Evolutionary conservation across 2,888 invertebrate species (phyloP), one percentile per base, ranked within the genome.

Genomic region (Ornithoptera alexandrae): DNA sequence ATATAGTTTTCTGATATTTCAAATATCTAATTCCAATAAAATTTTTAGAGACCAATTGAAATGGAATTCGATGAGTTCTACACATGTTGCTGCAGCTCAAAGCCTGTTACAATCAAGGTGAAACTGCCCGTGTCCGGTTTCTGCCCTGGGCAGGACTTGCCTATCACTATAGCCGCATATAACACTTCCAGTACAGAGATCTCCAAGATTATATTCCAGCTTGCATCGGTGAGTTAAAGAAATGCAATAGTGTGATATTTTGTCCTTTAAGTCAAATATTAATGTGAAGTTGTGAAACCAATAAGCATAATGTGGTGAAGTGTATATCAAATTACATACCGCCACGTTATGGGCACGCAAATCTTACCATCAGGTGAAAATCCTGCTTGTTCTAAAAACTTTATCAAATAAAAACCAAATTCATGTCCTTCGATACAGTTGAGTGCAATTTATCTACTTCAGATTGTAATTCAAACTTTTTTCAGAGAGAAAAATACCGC

Each of bases 121-220:
- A 72, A 71, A 0, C 64, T 86, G 62, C 88, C 88, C 0, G 78
- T 78, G 22, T 75, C 80, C 0, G 89, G 86, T 4, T 87, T 80
- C 75, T 85, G 85, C 46, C 85, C 89, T 12, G 89, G 88, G 0
- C 84, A 86, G 72, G 24, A 20, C 15, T 77, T 89, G 20, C 86
- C 88, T 0, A 76, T 88, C 2, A 69, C 73, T 0, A 73, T 90
- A 0, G 68, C 76, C 1, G 83, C 81, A 0, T 59, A 78, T 0
- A 90, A 90, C 67, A 61, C 76, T 0, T 82, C 83, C 72, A 78
- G 62, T 6, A 73, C 80, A 1, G 88, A 90, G 73, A 77, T 90
- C 10, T 76, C 74, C 5, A 79, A 78, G 67, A 81, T 90, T n/a
- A 60, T 75, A 6, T 82, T 88, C 61, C 78, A 87, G 65, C 70